phyloP scores from a whole-genome alignment of 2,888 invertebrate genomes.

The Diogma glabrata region DNA sequence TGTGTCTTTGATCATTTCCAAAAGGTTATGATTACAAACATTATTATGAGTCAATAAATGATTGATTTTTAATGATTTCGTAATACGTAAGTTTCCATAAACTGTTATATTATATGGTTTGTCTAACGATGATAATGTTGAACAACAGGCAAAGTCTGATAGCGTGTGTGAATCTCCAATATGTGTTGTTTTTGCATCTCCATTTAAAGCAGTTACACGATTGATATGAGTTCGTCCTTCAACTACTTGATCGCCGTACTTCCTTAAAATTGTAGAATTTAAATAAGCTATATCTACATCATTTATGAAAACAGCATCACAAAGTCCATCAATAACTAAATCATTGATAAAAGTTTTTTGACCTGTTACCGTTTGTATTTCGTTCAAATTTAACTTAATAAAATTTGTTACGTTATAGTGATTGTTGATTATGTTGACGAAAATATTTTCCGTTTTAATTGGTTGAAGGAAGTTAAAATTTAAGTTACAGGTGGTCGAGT shows the following conservation, averaged over 20 bases:
- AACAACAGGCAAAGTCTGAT: not conserved
- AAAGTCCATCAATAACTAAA: constrained; percentile 35
- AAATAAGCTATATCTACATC: constrained; percentile 36
- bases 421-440: constrained; percentile 35
- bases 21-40: constrained; percentile 11
- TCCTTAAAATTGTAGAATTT: constrained; percentile 33
- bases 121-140: not conserved
- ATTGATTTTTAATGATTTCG: constrained; percentile 26
- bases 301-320: constrained; percentile 36
- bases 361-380: constrained; percentile 38
- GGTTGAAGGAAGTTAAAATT: constrained; percentile 17
- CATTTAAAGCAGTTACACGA: constrained; percentile 27
- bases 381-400: constrained; percentile 33
- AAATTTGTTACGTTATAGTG: constrained; percentile 34
- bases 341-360: constrained; percentile 37
- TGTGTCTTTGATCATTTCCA: constrained; percentile 6
- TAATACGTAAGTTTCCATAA: not conserved
- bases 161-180: not conserved
- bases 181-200: constrained; percentile 12
- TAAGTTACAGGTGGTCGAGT: constrained; percentile 16
- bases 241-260: constrained; percentile 37
- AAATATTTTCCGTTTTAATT: constrained; percentile 29
- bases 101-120: constrained; percentile 1
- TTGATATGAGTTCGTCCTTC: constrained; percentile 34
- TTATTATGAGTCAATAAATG: constrained; percentile 25